Base-by-base conservation (phyloP, 2,888 invertebrate genomes). In the Ochropacha duplaris region DNA sequence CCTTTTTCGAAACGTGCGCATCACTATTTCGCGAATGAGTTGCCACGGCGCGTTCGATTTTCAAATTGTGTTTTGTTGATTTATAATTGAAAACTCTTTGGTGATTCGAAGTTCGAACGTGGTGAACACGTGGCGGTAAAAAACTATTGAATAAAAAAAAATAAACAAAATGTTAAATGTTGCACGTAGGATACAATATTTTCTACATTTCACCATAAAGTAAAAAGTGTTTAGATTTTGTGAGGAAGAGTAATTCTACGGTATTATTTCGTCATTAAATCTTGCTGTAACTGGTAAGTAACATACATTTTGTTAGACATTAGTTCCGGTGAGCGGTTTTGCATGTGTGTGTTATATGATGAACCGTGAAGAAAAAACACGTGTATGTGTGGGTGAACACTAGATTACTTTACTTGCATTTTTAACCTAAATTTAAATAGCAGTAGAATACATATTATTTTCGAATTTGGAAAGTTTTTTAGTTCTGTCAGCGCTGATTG, bases 161-260 rank as follows among this genome's bases (percentile, higher is more conserved):
- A n/a, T n/a, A n/a, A 64, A 72, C 74, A 84, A 81, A 72, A 87
- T 87, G 87, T 64, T 82, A 74, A 70, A 78, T 72, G 75, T 72
- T 66, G 68, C 62, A 57, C 70, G 59, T 61, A 71, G 74, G 61
- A 79, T 78, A 80, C 83, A 84, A 63, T 67, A 85, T 81, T 84
- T 80, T 64, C 63, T 84, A 74, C 83, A 87, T 77, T 87, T 86
- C 52, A 68, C 87, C 57, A 87, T 87, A 75, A 86, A 87, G 74
- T 86, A 87, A 79, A 49, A 14, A 12, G 6, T 28, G 12, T 50
- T 24, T 55, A 12, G 36, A 19, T 44, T 19, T 44, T 19, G 44
- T 44, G 44, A 16, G 9, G 2, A 19, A 44, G 19, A 19, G 44
- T 44, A 44, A 44, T 44, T 19, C 19, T 8, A 19, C 9, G 19